phyloP scores from a whole-genome alignment of 1,140 invertebrate genomes.

The Colletes gigas region DNA sequence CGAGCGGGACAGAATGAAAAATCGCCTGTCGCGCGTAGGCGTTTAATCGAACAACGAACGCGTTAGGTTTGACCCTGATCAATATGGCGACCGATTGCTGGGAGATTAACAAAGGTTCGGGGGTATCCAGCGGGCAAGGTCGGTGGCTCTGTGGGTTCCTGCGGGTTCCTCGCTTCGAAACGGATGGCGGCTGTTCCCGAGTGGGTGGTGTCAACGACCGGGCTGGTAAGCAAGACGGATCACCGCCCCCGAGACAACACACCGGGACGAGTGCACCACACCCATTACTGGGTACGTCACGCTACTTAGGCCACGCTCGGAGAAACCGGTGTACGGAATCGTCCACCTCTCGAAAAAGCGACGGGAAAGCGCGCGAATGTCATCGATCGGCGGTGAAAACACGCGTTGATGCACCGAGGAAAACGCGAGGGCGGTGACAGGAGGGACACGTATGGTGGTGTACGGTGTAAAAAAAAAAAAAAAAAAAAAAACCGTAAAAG shows the following conservation, averaged over 20 bases:
- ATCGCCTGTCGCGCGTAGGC: slow-evolving; percentile 33
- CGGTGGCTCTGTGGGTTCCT: slow-evolving; percentile 18
- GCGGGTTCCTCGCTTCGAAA: slow-evolving; percentile 46
- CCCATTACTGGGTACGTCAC: slow-evolving; percentile 55
- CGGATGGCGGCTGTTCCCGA: slow-evolving; percentile 61
- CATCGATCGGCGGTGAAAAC: neutral
- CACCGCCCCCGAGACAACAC: slow-evolving; percentile 68
- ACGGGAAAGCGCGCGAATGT: too few relatives aligned
- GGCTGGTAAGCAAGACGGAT: slow-evolving; percentile 74
- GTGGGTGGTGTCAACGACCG: slow-evolving; percentile 72
- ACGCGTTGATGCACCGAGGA: neutral
- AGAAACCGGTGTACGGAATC: neutral
- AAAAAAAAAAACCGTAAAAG: slow-evolving; percentile 28
- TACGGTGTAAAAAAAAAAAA: neutral
- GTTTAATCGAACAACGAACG: slow-evolving; percentile 39
- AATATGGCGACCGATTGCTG: slow-evolving; percentile 54
- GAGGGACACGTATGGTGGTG: neutral
- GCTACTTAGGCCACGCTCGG: slow-evolving; percentile 10
- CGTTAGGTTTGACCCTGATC: slow-evolving; percentile 51
- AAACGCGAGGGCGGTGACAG: too few relatives aligned
- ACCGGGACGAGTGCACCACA: slow-evolving; percentile 63
- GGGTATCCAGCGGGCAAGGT: slow-evolving; percentile 43
- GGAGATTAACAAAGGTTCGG: slow-evolving; percentile 55
- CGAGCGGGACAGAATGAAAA: slow-evolving; percentile 52
- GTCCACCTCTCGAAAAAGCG: too few relatives aligned